Evolutionary conservation across 2,888 invertebrate genomes (phyloP).

Genomic region (Nasonovia ribisnigri): DNA sequence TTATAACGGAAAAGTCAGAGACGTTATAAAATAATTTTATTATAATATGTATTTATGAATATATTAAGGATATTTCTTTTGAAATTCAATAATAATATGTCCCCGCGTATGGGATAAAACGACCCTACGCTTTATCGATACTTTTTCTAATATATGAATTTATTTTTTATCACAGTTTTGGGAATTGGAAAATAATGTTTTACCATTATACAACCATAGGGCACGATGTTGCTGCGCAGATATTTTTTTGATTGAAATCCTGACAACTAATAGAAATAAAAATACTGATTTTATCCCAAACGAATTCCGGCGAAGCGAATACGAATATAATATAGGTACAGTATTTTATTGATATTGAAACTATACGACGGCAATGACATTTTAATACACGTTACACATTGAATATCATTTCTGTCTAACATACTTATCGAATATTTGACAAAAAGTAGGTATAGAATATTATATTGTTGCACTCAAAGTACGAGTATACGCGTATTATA

Average conservation of each 20-base stretch:
- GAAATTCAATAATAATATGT: slow-evolving; percentile 14
- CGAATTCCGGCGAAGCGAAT: not conserved
- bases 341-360: not conserved
- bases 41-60: not conserved
- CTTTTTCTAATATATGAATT: not conserved
- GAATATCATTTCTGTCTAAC: not conserved
- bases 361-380: not conserved
- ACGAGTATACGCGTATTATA: not conserved
- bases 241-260: not conserved
- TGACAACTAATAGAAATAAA: not conserved
- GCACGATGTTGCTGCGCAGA: not conserved
- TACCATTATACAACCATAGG: not conserved
- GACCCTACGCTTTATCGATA: not conserved
- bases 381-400: not conserved
- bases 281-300: not conserved
- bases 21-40: not conserved
- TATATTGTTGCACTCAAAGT: not conserved
- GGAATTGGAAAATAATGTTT: not conserved
- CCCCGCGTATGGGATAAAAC: not conserved
- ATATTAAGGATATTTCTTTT: not conserved
- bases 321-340: not conserved
- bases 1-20: too few relatives aligned
- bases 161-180: not conserved
- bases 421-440: not conserved
- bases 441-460: not conserved